Evolutionary conservation across 2,113 vertebrate species (phyloP), one percentile per base, ranked within the genome.

Genomic region (Notechis scutatus): DNA sequence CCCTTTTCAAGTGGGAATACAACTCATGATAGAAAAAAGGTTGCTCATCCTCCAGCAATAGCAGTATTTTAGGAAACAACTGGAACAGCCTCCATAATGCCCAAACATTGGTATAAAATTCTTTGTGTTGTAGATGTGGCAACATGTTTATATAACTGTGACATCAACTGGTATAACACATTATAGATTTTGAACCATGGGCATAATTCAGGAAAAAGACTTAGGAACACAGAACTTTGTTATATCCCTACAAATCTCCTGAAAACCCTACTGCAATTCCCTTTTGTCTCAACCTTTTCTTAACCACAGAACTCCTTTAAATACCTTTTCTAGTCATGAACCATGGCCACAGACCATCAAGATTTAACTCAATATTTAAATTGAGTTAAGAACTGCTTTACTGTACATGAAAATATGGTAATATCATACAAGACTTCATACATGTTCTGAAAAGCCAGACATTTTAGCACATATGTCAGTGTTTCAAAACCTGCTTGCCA

Each of bases 401-500:
- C 42, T 85, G 55, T 86, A n/a, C 61, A 85, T 90, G 69, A 61
- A 57, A 56, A 52, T 42, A 34, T 42, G 29, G 54, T n/a, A 59
- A 57, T 29, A 15, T 91, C 5, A 54, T 8, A 52, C 56, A 64
- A 64, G 26, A 34, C 39, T 90, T 93, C n/a, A 50, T 57, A 50
- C 45, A 52, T 55, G 85, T 12, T 90, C 11, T 21, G 81, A 11
- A 20, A 26, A 45, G 5, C 9, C 34, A 21, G n/a, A 3, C 6
- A 0, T 6, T 61, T 14, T 34, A 0, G 50, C 1, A 15, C 7
- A 1, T n/a, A 29, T 61, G 14, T 69, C 3, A 87, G 86, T 47
- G 42, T 85, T 10, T 54, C 5, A 91, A 91, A 26, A 8, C 0
- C 0, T 23, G 69, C 57, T 89, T n/a, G 2, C 23, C 56, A 23